phyloP scores from a whole-genome alignment of 2,113 vertebrate genomes.

The Ivindomyrus marchei region DNA sequence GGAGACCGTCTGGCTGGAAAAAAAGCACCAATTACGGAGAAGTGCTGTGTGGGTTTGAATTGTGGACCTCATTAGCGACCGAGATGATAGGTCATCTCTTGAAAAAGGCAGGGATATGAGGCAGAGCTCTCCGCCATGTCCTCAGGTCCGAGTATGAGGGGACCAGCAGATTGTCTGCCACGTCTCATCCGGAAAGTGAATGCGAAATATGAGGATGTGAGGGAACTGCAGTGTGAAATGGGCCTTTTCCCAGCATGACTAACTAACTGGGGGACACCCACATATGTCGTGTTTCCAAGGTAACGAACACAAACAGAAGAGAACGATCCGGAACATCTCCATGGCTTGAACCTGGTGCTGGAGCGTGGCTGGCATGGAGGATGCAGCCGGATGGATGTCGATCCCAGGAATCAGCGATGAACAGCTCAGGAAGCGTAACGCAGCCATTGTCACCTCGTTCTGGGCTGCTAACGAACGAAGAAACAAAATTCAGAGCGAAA shows the following conservation, averaged over 20 bases:
- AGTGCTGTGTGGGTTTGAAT: conserved; percentile 21
- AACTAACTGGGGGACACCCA: background rate
- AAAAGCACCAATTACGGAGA: conserved; percentile 33
- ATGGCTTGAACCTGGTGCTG: background rate
- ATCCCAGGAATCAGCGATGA: background rate
- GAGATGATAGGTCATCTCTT: conserved; percentile 22
- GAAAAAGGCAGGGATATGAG: conserved; percentile 17
- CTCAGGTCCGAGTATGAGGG: background rate
- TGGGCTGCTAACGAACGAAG: background rate
- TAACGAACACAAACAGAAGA: background rate
- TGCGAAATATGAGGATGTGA: background rate
- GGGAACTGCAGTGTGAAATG: background rate
- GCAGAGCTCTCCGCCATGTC: background rate
- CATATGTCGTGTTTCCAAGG: background rate
- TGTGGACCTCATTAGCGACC: conserved; percentile 28
- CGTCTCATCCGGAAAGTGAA: background rate
- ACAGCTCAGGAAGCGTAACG: background rate
- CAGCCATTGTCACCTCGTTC: background rate
- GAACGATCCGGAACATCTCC: background rate
- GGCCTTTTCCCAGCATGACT: background rate
- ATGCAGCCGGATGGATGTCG: background rate
- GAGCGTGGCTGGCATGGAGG: background rate
- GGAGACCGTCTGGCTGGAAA: conserved; percentile 17
- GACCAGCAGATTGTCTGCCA: background rate
- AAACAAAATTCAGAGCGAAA: background rate